Evolutionary conservation across 2,888 invertebrate genomes (phyloP).

Genomic region (Microlaimidae sp.): DNA sequence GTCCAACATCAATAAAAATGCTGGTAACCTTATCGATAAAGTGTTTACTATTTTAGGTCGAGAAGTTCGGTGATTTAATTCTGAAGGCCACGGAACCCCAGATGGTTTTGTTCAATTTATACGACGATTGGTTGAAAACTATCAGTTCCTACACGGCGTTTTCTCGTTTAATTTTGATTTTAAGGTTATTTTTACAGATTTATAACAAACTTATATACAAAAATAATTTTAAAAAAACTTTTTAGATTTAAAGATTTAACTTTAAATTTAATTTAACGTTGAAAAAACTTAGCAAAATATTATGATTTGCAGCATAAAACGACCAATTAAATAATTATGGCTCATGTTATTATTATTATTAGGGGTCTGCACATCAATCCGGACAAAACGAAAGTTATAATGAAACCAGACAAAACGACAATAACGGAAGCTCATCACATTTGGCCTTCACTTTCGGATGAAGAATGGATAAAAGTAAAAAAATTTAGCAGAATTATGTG

Average conservation of each 20-base stretch:
- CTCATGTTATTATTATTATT: too few relatives aligned
- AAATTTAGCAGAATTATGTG: too few relatives aligned
- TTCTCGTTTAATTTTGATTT: constrained; percentile 85
- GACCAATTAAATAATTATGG: too few relatives aligned
- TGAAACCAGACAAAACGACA: constrained; percentile 97
- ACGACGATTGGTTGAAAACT: constrained; percentile 97
- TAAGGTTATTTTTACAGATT: too few relatives aligned
- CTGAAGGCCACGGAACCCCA: constrained; percentile 97
- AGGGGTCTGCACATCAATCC: constrained; percentile 96
- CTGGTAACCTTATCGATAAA: not conserved
- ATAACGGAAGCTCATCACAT: constrained; percentile 98
- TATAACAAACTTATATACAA: too few relatives aligned
- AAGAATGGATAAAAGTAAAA: constrained; percentile 97
- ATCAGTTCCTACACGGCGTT: constrained; percentile 98
- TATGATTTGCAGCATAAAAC: too few relatives aligned
- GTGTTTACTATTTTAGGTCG: constrained; percentile 44
- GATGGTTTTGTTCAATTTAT: constrained; percentile 97
- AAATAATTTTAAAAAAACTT: too few relatives aligned
- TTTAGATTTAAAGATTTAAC: too few relatives aligned
- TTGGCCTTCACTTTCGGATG: constrained; percentile 91
- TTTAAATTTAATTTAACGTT: too few relatives aligned
- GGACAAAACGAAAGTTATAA: constrained; percentile 88
- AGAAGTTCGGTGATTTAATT: constrained; percentile 97
- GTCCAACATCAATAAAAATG: not conserved
- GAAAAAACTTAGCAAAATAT: too few relatives aligned